Conservation (phyloP, 2,113 vertebrate species). For the Anolis sagrei region DNA sequence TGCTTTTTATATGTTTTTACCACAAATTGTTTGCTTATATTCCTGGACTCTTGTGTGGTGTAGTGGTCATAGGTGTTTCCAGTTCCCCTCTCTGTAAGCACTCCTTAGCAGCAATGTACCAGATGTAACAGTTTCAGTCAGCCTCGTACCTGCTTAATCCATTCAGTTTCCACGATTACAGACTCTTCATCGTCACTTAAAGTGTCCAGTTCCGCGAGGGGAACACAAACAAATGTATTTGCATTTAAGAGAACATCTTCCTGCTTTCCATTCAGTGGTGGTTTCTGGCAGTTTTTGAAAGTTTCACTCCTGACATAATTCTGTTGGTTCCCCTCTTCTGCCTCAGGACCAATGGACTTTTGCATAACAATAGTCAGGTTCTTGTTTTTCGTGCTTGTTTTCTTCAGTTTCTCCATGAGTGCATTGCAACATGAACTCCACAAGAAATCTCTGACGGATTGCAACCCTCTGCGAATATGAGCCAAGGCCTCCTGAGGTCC, state of each 20-base stretch:
- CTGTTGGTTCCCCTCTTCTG: slow-evolving; percentile 32
- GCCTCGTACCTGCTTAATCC: slow-evolving; percentile 65
- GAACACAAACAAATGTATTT: slow-evolving; percentile 75
- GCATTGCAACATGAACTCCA: slow-evolving; percentile 40
- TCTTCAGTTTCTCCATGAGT: slow-evolving; percentile 9
- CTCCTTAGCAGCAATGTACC: background rate
- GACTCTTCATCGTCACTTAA: background rate
- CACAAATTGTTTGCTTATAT: too few species aligned
- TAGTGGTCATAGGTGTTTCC: too few species aligned
- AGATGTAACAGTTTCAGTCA: background rate
- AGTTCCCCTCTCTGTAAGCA: too few species aligned
- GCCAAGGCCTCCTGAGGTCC: slow-evolving; percentile 86
- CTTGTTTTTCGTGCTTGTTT: slow-evolving; percentile 17
- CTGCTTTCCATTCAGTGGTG: slow-evolving; percentile 64
- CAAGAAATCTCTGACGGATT: slow-evolving; percentile 58
- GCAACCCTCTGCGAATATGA: slow-evolving; percentile 74
- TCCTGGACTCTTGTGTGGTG: too few species aligned
- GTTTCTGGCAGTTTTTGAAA: slow-evolving; percentile 67
- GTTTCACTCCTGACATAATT: slow-evolving; percentile 65
- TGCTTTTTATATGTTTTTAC: too few species aligned
- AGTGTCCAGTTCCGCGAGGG: slow-evolving; percentile 81
- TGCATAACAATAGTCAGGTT: background rate
- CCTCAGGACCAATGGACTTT: slow-evolving; percentile 67
- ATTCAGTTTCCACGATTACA: slow-evolving; percentile 13
- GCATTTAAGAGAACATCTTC: slow-evolving; percentile 76